Conservation (phyloP, 2,113 vertebrate genomes). For the Channa argus region DNA sequence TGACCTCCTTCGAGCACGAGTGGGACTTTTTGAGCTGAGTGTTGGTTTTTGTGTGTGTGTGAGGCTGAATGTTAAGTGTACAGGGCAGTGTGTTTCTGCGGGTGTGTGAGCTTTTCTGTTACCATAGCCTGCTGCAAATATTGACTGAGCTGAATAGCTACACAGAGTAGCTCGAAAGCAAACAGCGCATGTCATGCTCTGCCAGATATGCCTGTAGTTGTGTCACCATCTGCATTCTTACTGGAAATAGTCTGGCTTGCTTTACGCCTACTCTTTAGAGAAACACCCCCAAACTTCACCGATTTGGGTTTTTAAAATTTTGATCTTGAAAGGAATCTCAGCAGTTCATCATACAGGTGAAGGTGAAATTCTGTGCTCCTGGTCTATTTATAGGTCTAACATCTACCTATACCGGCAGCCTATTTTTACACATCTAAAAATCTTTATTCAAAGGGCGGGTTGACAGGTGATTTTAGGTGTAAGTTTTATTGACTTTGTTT, state of each 20-base stretch:
- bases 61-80: slow-evolving; percentile 27
- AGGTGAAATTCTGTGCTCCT: no score
- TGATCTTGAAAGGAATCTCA: neutral
- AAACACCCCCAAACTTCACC: neutral
- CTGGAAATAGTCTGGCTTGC: slow-evolving; percentile 22
- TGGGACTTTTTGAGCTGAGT: slow-evolving; percentile 61
- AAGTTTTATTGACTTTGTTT: slow-evolving; percentile 48
- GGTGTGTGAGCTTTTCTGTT: slow-evolving; percentile 66
- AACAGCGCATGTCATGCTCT: slow-evolving; percentile 38
- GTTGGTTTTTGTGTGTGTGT: slow-evolving; percentile 50
- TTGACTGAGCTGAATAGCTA: slow-evolving; percentile 69
- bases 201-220: slow-evolving; percentile 47
- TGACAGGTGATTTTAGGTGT: slow-evolving; percentile 13
- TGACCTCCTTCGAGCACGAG: slow-evolving; percentile 65
- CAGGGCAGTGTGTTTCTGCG: slow-evolving; percentile 52
- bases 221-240: slow-evolving; percentile 34
- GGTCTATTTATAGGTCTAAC: no score
- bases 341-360: neutral
- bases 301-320: slow-evolving; percentile 1
- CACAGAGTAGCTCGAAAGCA: slow-evolving; percentile 64
- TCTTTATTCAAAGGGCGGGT: no score
- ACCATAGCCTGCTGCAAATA: slow-evolving; percentile 78
- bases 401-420: no score
- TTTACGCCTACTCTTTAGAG: slow-evolving; percentile 1
- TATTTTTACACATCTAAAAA: no score